phyloP scores from a whole-genome alignment of 2,797 vertebrate genomes.

The Dendrocincla tyrannina region DNA sequence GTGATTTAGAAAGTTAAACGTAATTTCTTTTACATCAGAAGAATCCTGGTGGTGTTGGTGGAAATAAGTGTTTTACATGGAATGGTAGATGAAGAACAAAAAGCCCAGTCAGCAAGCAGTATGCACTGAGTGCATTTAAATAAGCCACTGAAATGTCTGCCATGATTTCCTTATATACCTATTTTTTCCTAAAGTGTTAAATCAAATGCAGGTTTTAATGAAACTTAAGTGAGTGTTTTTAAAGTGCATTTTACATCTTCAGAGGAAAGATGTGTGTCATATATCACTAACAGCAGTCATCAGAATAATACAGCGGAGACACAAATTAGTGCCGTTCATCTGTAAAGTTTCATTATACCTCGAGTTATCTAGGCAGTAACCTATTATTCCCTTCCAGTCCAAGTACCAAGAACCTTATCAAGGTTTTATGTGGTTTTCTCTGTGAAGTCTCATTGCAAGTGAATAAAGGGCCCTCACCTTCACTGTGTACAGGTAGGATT shows the following conservation, averaged over 20 bases:
- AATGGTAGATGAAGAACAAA: neutral
- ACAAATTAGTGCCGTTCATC: neutral
- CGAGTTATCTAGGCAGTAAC: neutral
- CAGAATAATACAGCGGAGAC: neutral
- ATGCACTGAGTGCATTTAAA: neutral
- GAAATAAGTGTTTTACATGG: neutral
- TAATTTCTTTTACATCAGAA: neutral
- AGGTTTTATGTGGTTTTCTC: neutral
- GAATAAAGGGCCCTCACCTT: neutral
- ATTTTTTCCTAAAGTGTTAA: neutral
- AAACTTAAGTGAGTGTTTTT: neutral
- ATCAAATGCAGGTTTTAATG: neutral
- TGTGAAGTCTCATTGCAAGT: neutral
- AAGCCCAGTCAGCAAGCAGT: neutral
- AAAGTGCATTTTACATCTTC: neutral
- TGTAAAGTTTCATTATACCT: neutral
- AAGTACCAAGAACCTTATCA: neutral
- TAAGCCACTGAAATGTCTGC: neutral
- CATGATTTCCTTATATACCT: neutral
- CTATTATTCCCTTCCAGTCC: neutral
- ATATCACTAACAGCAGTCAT: neutral
- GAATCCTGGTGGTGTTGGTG: neutral
- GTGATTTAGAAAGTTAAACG: neutral
- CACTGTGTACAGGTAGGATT: neutral
- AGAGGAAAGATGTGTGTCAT: neutral